Conservation (phyloP, 2,888 invertebrate species). For the Schizotus pectinicornis region DNA sequence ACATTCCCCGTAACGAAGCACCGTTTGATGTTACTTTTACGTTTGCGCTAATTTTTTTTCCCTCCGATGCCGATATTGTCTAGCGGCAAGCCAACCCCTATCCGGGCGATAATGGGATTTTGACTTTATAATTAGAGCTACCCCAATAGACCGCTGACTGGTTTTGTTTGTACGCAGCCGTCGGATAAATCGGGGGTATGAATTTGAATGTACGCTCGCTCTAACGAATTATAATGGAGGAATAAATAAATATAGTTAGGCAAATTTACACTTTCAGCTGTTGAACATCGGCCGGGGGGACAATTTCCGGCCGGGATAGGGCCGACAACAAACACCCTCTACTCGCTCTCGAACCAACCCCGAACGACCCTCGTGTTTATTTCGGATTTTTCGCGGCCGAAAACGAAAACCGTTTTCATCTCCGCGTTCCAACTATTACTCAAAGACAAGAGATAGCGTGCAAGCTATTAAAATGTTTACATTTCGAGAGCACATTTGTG, state of each 20-base stretch:
- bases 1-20: constrained; percentile 34
- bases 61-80: constrained; percentile 14
- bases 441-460: constrained; percentile 15
- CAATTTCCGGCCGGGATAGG: constrained; percentile 4
- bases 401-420: not conserved
- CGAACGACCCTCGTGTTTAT: not conserved
- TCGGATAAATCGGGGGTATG: constrained; percentile 56
- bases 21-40: constrained; percentile 42
- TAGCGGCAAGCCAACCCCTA: not conserved
- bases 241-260: constrained; percentile 58
- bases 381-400: not conserved
- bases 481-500: constrained; percentile 33
- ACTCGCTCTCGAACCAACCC: too few relatives aligned
- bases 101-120: constrained; percentile 46
- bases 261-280: constrained; percentile 59
- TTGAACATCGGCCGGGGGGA: constrained; percentile 35
- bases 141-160: constrained; percentile 42
- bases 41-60: constrained; percentile 35
- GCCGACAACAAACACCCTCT: too few relatives aligned
- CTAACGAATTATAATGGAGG: constrained; percentile 58
- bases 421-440: not conserved
- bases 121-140: constrained; percentile 58
- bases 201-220: constrained; percentile 57
- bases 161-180: constrained; percentile 52
- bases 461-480: constrained; percentile 31